Evolutionary conservation across 2,797 vertebrate species (phyloP).

Genomic region (Ctenopoma kingsleyae): DNA sequence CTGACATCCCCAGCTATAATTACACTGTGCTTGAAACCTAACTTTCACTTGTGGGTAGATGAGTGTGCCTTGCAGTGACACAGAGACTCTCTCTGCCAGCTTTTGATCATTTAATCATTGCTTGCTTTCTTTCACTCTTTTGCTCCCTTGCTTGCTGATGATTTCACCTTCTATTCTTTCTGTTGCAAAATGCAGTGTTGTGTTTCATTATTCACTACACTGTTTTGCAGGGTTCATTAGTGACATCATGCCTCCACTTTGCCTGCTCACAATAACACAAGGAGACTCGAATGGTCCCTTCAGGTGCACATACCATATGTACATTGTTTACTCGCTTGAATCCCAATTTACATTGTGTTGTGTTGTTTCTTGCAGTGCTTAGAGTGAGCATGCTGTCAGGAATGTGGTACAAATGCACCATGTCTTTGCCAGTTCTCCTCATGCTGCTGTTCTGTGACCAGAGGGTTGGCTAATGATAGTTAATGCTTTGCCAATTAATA

Average conservation of each 20-base stretch:
- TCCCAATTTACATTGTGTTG: slow-evolving; percentile 90
- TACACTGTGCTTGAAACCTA: slow-evolving; percentile 99
- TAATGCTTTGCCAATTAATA: slow-evolving; percentile 66
- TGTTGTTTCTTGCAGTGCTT: slow-evolving; percentile 83
- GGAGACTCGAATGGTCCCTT: slow-evolving; percentile 86
- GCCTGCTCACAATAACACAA: slow-evolving; percentile 73
- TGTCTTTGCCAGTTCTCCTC: slow-evolving; percentile 38
- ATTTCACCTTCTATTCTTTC: slow-evolving; percentile 97
- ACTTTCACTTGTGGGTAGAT: slow-evolving; percentile 99
- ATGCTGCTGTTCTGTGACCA: slow-evolving; percentile 55
- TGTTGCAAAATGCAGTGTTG: slow-evolving; percentile 96
- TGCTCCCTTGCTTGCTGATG: slow-evolving; percentile 88
- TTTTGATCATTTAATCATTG: slow-evolving; percentile 99
- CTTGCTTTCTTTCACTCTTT: slow-evolving; percentile 96
- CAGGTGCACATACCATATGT: slow-evolving; percentile 90
- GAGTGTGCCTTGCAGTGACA: slow-evolving; percentile 99
- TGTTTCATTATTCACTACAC: slow-evolving; percentile 95
- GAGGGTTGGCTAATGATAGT: slow-evolving; percentile 69
- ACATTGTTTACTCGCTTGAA: slow-evolving; percentile 93
- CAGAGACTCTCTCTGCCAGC: slow-evolving; percentile 95
- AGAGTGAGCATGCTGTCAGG: slow-evolving; percentile 62
- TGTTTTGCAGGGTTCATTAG: slow-evolving; percentile 93
- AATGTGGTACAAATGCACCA: slow-evolving; percentile 22
- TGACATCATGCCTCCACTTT: slow-evolving; percentile 91
- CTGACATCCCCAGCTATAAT: slow-evolving; percentile 99